Evolutionary conservation across 2,888 invertebrate genomes (phyloP), one percentile per base, ranked within the genome.

Genomic region (Caenorhabditis sp.): DNA sequence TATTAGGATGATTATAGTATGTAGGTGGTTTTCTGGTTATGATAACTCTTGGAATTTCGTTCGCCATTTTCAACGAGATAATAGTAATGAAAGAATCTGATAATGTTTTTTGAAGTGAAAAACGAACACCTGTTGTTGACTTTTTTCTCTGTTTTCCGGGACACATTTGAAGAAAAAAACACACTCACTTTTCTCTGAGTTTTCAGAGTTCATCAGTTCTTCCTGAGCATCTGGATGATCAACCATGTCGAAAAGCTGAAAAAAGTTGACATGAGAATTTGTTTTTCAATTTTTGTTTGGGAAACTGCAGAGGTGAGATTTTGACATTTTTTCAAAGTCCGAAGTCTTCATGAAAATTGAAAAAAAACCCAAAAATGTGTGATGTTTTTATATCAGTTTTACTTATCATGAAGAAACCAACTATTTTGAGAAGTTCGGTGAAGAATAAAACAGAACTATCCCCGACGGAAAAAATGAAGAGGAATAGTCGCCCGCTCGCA

Each of bases 241-340:
- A 66, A 69, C 69, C 74, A 74, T 74, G 62, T 69, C 69, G 69
- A 74, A 74, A 21, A 72, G 67, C 72, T 72, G 72, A n/a, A 71
- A 67, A n/a, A n/a, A 17, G 10, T 24, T 57, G 1, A n/a, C n/a
- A n/a, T n/a, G n/a, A n/a, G n/a, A n/a, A n/a, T n/a, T n/a, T n/a
- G n/a, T n/a, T n/a, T n/a, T n/a, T n/a, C n/a, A n/a, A n/a, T n/a
- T n/a, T n/a, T n/a, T n/a, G n/a, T n/a, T n/a, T n/a, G n/a, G n/a
- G n/a, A n/a, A n/a, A n/a, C n/a, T n/a, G n/a, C n/a, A n/a, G n/a
- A n/a, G n/a, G n/a, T n/a, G n/a, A n/a, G n/a, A n/a, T n/a, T n/a
- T n/a, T n/a, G n/a, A n/a, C n/a, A n/a, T n/a, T n/a, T n/a, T n/a
- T n/a, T n/a, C n/a, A n/a, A n/a, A n/a, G n/a, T n/a, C n/a, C n/a